Evolutionary conservation across 2,888 invertebrate species (phyloP).

Genomic region (Acholoe squamosa): DNA sequence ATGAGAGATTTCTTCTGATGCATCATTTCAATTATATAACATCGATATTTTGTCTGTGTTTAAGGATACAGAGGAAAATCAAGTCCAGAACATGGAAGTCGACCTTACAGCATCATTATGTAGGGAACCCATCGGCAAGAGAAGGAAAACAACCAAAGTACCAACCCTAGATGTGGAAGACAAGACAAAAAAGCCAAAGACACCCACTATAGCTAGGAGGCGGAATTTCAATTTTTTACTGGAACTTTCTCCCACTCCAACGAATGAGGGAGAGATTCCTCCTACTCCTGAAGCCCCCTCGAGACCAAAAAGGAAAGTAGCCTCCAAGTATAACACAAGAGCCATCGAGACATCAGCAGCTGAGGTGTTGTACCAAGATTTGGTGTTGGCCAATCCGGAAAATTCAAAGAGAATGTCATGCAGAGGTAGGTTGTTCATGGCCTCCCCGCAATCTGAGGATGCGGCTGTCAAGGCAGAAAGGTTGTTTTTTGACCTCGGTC

Average conservation of each 20-base stretch:
- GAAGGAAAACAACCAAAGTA: neutral
- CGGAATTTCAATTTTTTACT: neutral
- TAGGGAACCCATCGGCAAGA: neutral
- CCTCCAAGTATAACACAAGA: neutral
- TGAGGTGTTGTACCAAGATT: neutral
- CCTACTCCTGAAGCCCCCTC: neutral
- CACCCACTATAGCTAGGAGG: neutral
- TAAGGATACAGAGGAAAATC: neutral
- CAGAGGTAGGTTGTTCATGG: conserved; percentile 3
- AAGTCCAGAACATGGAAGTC: neutral
- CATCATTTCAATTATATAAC: neutral
- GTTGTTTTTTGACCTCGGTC: neutral
- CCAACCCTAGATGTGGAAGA: neutral
- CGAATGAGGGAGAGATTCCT: neutral
- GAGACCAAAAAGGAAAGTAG: neutral
- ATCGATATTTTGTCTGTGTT: neutral
- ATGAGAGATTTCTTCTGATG: neutral
- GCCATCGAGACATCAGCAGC: neutral
- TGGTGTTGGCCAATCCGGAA: neutral
- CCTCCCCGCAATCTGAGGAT: neutral
- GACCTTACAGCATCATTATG: neutral
- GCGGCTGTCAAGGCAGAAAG: neutral
- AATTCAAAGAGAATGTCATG: neutral
- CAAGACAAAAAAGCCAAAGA: neutral
- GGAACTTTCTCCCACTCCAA: neutral